Conservation (phyloP, 1,140 invertebrate species). For the Microplitis mediator region DNA sequence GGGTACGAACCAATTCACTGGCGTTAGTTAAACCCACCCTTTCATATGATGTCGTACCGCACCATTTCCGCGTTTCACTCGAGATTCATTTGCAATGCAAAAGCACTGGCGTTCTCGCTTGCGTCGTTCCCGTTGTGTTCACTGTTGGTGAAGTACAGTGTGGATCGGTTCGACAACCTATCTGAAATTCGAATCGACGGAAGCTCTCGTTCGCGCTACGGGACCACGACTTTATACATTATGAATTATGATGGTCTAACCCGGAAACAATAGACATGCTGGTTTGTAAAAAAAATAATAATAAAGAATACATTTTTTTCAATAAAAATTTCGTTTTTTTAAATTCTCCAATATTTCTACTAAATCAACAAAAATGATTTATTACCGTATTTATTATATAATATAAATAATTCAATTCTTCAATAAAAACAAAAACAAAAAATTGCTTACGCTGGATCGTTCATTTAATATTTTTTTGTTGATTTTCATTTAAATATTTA, state of each 20-base stretch:
- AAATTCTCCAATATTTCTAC: not conserved
- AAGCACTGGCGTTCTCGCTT: conserved; percentile 31
- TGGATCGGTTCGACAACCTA: conserved; percentile 32
- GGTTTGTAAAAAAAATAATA: not conserved
- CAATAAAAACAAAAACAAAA: too few relatives aligned
- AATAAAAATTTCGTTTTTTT: not conserved
- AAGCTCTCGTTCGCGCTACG: conserved; percentile 5
- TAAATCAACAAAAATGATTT: not conserved
- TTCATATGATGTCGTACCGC: conserved; percentile 29
- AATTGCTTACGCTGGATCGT: too few relatives aligned
- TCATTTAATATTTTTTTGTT: too few relatives aligned
- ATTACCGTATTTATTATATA: too few relatives aligned
- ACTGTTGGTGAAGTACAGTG: not conserved
- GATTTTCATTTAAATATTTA: too few relatives aligned
- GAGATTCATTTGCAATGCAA: conserved; percentile 53
- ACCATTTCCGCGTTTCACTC: conserved; percentile 23
- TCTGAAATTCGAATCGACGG: conserved; percentile 39
- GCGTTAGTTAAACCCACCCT: not conserved
- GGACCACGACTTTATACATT: not conserved
- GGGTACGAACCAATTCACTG: not conserved
- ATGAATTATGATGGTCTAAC: not conserved
- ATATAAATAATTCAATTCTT: too few relatives aligned
- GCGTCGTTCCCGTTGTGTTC: not conserved
- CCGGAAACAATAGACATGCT: not conserved
- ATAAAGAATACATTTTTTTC: not conserved